Conservation (phyloP, 1,140 invertebrate genomes). For the Neoseiulus cucumeris region DNA sequence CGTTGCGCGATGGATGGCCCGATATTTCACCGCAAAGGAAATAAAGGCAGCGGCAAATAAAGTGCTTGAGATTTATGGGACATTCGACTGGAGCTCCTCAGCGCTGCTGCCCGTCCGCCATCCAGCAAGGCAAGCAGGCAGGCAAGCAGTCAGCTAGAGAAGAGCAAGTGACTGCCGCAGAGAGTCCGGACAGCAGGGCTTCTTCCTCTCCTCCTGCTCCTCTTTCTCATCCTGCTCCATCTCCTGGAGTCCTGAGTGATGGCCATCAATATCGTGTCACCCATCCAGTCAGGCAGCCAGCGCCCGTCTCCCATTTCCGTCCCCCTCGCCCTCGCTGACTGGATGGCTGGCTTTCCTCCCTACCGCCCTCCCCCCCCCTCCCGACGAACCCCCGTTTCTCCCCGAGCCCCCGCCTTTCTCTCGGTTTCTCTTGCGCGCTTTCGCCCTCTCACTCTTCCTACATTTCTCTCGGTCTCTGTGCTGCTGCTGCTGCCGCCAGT, state of each 20-base stretch:
- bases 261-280: constrained; percentile 12
- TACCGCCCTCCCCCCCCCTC: not conserved
- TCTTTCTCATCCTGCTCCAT: not conserved
- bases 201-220: not conserved
- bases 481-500: not conserved
- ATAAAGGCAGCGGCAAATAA: constrained; percentile 12
- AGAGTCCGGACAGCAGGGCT: not conserved
- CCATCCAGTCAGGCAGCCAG: not conserved
- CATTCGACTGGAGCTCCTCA: constrained; percentile 1
- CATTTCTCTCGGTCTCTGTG: no score
- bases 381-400: not conserved
- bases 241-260: constrained; percentile 8
- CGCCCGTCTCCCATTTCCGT: not conserved
- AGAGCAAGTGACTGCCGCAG: no score
- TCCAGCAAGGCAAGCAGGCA: no score
- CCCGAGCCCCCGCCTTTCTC: not conserved
- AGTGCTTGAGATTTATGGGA: constrained; percentile 10
- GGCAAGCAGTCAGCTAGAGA: no score
- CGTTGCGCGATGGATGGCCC: constrained; percentile 8
- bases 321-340: not conserved
- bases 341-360: not conserved
- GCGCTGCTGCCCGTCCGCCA: no score
- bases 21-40: constrained; percentile 12
- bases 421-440: not conserved
- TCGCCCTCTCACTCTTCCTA: not conserved